Evolutionary conservation across 2,888 invertebrate species (phyloP), one percentile per base, ranked within the genome.

Genomic region (Conchocele bisecta): DNA sequence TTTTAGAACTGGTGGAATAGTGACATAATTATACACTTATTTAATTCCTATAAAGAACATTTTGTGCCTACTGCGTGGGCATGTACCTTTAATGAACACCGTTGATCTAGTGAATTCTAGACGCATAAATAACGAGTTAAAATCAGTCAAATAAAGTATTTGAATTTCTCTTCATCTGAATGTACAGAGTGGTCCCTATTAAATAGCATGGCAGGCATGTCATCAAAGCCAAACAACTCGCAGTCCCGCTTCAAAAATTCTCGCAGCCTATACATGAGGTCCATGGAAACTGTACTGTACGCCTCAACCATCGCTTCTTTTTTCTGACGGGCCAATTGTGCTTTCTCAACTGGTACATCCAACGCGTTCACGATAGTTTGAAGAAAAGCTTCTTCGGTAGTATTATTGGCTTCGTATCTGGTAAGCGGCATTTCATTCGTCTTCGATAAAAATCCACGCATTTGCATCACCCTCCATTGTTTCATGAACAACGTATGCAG

Each of bases 211-310:
- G 28, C 7, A 3, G 50, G 50, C 50, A 50, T 50, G 5, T 24
- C 28, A 5, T 50, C 50, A 26, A 29, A 50, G n/a, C 51, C 51
- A 51, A 51, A 51, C 17, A 51, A 13, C 5, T 33, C 13, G 13
- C 51, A 51, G 28, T 50, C 50, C 3, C n/a, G 26, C 31, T 50
- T 50, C 50, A 50, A 17, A 13, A 50, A 50, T 7, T 50, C 28
- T 28, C 20, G n/a, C 6, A 50, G 50, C 28, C 22, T 24, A 13
- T 17, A 7, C 50, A 28, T 50, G 3, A 50, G 35, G 31, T 51
- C 51, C 51, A 51, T 51, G 9, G 51, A 35, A 13, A 51, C 51
- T 7, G 51, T 51, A 1, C 33, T 15, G 24, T 51, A 51, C 1
- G 51, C 51, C 17, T 51, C 33, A 13, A 20, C 20, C 31, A 50